Evolutionary conservation across 2,888 invertebrate genomes (phyloP), one percentile per base, ranked within the genome.

Genomic region (Auanema sp.): DNA sequence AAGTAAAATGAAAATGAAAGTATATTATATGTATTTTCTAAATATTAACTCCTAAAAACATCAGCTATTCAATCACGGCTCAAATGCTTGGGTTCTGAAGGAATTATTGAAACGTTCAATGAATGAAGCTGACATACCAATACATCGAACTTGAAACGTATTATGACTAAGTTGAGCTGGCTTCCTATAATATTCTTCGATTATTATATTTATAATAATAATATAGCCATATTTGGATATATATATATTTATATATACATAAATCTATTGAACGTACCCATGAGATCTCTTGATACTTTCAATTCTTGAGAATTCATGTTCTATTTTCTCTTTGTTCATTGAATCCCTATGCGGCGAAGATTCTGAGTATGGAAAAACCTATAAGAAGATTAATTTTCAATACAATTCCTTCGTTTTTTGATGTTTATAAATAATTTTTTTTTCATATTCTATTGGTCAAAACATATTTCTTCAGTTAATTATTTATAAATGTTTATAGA

Each of bases 51-150:
- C 33, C 33, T 33, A 33, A 33, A 3, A 33, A 33, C 33, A 5
- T 33, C 33, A 33, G 33, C 33, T 33, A 33, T 5, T 33, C 33
- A 47, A 47, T 58, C n/a, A 58, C 50, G 33, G 42, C 24, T 60
- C 60, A 10, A 44, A 60, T 21, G 60, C 53, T 10, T 53, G 49
- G 16, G 66, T 65, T 5, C 72, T 64, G 58, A 73, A 73, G 14
- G 73, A 73, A 50, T 71, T 65, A 60, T 73, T 73, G 61, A 73
- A 73, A 53, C 69, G 60, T 49, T 72, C 71, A 52, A 76, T 70
- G 58, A 76, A 76, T n/a, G 71, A 69, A 6, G 76, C 75, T 24
- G 68, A 68, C 75, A 75, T 75, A 21, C 75, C 76, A 50, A 76
- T 75, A 59, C 75, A 76, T 2, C 76, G 66, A 0, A 76, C 75